Evolutionary conservation across 2,888 invertebrate genomes (phyloP), one percentile per base, ranked within the genome.

Genomic region (Barypeithes pellucidus): DNA sequence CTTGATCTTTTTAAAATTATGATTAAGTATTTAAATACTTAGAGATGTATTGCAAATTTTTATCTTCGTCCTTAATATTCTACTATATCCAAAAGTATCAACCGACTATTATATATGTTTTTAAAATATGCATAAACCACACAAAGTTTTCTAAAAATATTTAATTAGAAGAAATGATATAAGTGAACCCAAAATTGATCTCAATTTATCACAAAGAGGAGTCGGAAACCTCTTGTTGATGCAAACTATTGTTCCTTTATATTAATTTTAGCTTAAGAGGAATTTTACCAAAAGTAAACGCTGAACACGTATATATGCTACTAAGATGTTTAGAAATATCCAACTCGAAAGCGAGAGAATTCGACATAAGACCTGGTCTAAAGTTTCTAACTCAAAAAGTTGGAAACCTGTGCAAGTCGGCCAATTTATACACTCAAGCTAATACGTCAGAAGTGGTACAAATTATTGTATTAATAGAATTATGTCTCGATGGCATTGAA

Each of bases 361-460:
- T 98, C 83, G 97, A 98, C 85, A 89, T 92, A 8, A 90, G 97
- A 36, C 97, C 97, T 0, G 97, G 97, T 0, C 87, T 98, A 18
- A 98, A 98, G 85, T 97, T 98, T 84, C 89, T 98, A 2, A 92
- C 97, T 75, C 97, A 98, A 85, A 97, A 97, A 88, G 96, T 96
- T 0, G 95, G 94, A 0, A 94, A 94, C 82, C 89, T 95, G 76
- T 94, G 93, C 73, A 91, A 93, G 79, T 95, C 95, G 3, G 95
- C 96, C 1, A 96, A 96, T 86, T 88, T 96, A n/a, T 96, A 96
- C 84, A 94, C 94, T 73, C 97, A 97, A 86, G 95, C 96, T 9
- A 95, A 96, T 36, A 95, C 96, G 0, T 94, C 96, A 0, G 96
- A 96, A 93, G 93, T 96, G 45, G 93, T 97, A 18, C 94, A 95